Conservation (phyloP, 2,797 vertebrate genomes). For the Falco peregrinus region DNA sequence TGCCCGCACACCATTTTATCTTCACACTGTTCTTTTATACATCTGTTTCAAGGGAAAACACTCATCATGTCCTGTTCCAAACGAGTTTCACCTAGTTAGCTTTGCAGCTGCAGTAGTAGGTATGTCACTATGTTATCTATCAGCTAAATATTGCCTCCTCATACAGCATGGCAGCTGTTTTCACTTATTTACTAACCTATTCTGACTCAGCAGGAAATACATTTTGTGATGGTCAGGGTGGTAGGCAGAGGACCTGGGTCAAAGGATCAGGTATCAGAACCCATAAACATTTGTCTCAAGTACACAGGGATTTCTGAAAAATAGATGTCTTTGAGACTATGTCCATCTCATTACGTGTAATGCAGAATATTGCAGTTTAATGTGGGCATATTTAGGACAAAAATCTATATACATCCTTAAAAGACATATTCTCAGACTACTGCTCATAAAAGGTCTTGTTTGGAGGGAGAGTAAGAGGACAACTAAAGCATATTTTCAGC, state of each 20-base stretch:
- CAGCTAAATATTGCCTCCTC: neutral
- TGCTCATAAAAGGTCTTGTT: neutral
- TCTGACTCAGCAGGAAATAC: neutral
- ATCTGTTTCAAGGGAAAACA: neutral
- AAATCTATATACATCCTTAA: neutral
- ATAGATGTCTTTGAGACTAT: neutral
- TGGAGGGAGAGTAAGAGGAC: neutral
- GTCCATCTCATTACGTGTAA: neutral
- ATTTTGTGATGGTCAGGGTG: neutral
- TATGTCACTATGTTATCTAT: neutral
- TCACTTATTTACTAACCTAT: neutral
- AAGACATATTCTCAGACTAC: neutral
- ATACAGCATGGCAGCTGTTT: neutral
- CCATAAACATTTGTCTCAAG: neutral
- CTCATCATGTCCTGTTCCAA: neutral
- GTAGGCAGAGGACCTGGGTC: neutral
- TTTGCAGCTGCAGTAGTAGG: neutral
- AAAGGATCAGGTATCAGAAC: neutral
- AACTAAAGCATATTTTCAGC: neutral
- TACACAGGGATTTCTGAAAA: neutral
- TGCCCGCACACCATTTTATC: rapidly evolving
- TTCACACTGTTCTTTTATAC: neutral
- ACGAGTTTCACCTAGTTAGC: neutral
- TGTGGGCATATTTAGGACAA: neutral
- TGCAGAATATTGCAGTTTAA: neutral